Evolutionary conservation across 2,113 vertebrate genomes (phyloP), one percentile per base, ranked within the genome.

Genomic region (Nothoprocta perdicaria): DNA sequence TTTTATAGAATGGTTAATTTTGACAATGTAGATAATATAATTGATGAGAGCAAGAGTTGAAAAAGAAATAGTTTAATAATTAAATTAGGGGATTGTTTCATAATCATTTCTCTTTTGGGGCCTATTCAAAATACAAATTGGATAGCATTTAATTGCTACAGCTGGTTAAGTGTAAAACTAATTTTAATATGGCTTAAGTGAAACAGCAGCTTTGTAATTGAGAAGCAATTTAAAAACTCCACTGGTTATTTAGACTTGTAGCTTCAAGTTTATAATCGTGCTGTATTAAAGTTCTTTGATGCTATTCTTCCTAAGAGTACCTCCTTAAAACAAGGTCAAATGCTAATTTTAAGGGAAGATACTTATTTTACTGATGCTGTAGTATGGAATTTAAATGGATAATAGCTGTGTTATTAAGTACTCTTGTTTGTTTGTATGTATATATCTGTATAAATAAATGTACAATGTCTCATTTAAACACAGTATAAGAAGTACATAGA

Each of bases 391-490:
- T 86, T 53, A 80, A 80, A 60, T 79, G 45, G 31, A 19, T 86
- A 90, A 87, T 38, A 93, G 71, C 35, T 93, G 58, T 57, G 60
- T 84, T 79, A 23, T 84, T 79, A 88, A 90, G 29, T 80, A 71
- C 29, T 65, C 2, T 2, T 57, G 53, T 57, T 29, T 55, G 27
- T 55, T 31, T 50, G 2, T 60, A 22, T 73, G 22, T 33, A 45
- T 78, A n/a, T 86, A 5, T 91, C 80, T 79, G 19, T 35, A 57
- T 53, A 79, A 33, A 50, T 52, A 84, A 94, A 90, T 79, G 45
- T 92, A 43, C 53, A 73, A 76, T 89, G 46, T 92, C 40, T 92
- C 72, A 94, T 91, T 93, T 92, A 92, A 93, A 92, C n/a, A 7
- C 86, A 53, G 23, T 92, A 21, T 50, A 82, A 88, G 43, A 95